A percentile compares a stretch with the other conserved stretches of the same genome.
Conservation (phyloP, 2,888 invertebrate genomes). For the Geotrupes spiniger region DNA sequence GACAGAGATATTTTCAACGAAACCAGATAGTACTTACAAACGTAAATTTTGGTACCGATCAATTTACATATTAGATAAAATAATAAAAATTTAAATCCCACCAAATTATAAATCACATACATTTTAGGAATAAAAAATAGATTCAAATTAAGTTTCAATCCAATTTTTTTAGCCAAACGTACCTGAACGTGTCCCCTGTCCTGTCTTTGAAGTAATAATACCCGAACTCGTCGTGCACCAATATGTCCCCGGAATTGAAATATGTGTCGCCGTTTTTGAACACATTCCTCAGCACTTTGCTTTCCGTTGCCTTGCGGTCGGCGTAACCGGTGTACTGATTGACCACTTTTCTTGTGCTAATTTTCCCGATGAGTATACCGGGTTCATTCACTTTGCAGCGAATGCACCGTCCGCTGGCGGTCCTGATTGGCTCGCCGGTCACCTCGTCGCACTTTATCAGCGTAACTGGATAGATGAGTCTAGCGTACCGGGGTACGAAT, state of each 20-base stretch:
- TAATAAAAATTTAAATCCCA: too few species aligned
- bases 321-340: constrained; percentile 70
- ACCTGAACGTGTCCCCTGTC: constrained; percentile 77
- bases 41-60: too few species aligned
- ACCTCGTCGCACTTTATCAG: constrained; percentile 65
- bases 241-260: constrained; percentile 88
- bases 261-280: constrained; percentile 82
- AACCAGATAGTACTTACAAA: too few species aligned
- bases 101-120: too few species aligned
- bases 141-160: too few species aligned
- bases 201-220: constrained; percentile 92
- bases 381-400: constrained; percentile 79
- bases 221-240: constrained; percentile 88
- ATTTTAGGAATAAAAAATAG: too few species aligned
- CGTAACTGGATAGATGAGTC: constrained; percentile 62
- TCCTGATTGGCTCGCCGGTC: constrained; percentile 71
- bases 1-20: too few species aligned
- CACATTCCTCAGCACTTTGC: constrained; percentile 69
- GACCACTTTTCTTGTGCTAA: constrained; percentile 52
- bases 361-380: constrained; percentile 80
- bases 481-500: constrained; percentile 70
- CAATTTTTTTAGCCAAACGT: constrained; percentile 21
- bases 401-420: constrained; percentile 70
- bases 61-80: too few species aligned
- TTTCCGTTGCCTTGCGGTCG: constrained; percentile 63